phyloP scores from a whole-genome alignment of 1,140 invertebrate species.

The Dendrolimus kikuchii region DNA sequence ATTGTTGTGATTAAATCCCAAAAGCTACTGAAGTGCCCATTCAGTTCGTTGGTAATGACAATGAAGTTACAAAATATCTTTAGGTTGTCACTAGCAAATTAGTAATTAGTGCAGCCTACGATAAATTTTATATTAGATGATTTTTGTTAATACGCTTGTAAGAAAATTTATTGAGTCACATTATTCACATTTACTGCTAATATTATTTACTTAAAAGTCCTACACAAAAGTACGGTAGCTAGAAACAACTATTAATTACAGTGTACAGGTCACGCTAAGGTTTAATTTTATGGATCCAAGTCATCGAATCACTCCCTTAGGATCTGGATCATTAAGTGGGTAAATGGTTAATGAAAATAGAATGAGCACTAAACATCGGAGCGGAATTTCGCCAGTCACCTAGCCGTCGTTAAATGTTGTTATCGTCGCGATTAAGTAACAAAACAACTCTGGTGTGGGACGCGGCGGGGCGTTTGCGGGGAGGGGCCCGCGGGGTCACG shows the following conservation, averaged over 20 bases:
- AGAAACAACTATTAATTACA: constrained; percentile 26
- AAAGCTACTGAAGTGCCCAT: not conserved
- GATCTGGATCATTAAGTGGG: constrained; percentile 68
- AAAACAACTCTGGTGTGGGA: constrained; percentile 55
- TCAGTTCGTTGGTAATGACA: too few species aligned
- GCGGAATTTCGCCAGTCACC: constrained; percentile 69
- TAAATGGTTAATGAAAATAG: constrained; percentile 71
- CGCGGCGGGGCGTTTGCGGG: constrained; percentile 12
- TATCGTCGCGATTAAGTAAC: constrained; percentile 69
- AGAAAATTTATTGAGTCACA: too few species aligned
- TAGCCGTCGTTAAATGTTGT: constrained; percentile 69
- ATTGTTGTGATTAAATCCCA: constrained; percentile 4
- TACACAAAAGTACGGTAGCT: constrained; percentile 5
- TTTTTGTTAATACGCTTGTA: too few species aligned
- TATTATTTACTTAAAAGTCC: not conserved
- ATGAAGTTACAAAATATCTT: too few species aligned
- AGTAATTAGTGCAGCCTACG: too few species aligned
- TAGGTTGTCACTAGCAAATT: too few species aligned
- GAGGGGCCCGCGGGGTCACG: constrained; percentile 25
- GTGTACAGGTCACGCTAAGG: constrained; percentile 51
- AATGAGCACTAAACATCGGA: constrained; percentile 70
- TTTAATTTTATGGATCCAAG: constrained; percentile 59
- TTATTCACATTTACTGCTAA: not conserved
- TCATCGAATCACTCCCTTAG: constrained; percentile 61
- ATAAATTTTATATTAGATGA: too few species aligned